A percentile compares a stretch with the other conserved stretches of the same genome.
phyloP scores from a whole-genome alignment of 2,888 invertebrate genomes.

The Altica lythri region DNA sequence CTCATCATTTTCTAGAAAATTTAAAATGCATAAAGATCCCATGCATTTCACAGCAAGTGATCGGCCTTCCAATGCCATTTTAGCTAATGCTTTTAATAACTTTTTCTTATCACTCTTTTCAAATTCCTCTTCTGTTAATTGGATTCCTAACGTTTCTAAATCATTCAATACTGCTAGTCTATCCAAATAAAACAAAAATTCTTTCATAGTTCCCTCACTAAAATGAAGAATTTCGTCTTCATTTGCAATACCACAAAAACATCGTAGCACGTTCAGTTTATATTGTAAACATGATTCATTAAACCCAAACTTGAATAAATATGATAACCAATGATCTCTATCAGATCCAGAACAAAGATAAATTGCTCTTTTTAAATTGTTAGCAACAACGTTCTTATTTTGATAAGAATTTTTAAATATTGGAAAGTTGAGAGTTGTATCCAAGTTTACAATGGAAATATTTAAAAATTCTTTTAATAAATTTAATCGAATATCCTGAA shows the following conservation, averaged over 20 bases:
- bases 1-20: constrained; percentile 42
- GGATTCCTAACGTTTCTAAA: constrained; percentile 46
- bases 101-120: constrained; percentile 44
- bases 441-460: no score
- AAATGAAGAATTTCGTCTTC: constrained; percentile 39
- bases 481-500: constrained; percentile 51
- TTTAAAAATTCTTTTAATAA: no score
- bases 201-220: constrained; percentile 37
- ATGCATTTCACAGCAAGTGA: constrained; percentile 44
- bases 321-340: constrained; percentile 33
- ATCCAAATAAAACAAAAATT: constrained; percentile 47
- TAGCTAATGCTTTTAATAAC: constrained; percentile 45
- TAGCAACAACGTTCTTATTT: constrained; percentile 17
- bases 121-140: constrained; percentile 40
- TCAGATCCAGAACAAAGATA: constrained; percentile 41
- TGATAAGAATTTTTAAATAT: no score
- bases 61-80: constrained; percentile 39
- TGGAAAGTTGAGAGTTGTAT: no score
- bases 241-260: constrained; percentile 47
- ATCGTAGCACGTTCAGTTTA: constrained; percentile 47
- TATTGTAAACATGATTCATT: constrained; percentile 34
- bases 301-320: constrained; percentile 36
- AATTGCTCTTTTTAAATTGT: constrained; percentile 43
- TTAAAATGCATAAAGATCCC: constrained; percentile 47
- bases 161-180: constrained; percentile 46